Evolutionary conservation across 2,113 vertebrate genomes (phyloP).

Genomic region (Heterochromis multidens): DNA sequence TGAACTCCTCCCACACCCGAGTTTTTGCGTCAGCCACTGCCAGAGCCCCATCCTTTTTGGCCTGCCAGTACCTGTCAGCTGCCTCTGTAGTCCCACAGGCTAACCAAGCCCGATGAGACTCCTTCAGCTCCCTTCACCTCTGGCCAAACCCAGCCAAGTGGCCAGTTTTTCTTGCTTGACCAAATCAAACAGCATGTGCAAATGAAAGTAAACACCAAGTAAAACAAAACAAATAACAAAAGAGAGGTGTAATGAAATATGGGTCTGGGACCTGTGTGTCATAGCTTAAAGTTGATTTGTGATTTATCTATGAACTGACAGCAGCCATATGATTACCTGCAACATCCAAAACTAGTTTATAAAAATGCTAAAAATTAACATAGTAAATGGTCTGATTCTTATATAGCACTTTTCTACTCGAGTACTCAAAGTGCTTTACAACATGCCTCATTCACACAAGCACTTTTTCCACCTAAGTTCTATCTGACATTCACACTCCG

Average conservation of each 20-base stretch:
- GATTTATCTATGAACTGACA: background rate
- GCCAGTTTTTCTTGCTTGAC: background rate
- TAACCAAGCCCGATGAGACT: background rate
- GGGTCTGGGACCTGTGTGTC: background rate
- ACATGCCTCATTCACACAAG: no score
- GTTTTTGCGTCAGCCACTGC: background rate
- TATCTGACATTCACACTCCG: no score
- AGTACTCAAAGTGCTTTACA: no score
- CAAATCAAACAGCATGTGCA: background rate
- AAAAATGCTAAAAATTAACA: background rate
- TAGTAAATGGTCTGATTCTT: no score
- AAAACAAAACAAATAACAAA: background rate
- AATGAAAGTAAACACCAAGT: background rate
- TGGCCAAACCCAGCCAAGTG: background rate
- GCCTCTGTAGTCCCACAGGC: background rate
- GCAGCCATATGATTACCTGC: background rate
- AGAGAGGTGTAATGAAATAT: rapidly evolving
- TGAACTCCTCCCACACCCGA: background rate
- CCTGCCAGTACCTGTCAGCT: no score
- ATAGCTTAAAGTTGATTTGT: background rate
- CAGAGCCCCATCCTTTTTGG: background rate
- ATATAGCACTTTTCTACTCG: no score
- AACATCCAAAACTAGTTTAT: background rate
- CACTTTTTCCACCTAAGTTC: no score
- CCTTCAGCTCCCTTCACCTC: background rate